Conservation (phyloP, 1,140 invertebrate genomes). For the Yoshiicerus persimilis region DNA sequence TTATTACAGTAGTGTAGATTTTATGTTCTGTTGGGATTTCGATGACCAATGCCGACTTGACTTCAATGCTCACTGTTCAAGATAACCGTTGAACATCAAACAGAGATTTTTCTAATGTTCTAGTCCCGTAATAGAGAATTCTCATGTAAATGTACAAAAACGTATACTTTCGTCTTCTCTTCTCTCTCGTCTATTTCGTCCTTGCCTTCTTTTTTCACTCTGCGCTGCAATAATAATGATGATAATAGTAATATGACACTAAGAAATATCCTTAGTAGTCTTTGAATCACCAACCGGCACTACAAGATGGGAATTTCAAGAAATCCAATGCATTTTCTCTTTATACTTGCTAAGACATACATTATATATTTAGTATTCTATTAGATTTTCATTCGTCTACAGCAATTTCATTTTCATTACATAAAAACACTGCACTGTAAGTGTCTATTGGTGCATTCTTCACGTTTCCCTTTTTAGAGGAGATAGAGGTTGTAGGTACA, state of each 20-base stretch:
- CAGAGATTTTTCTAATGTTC: not conserved
- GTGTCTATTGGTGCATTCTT: not conserved
- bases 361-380: not conserved
- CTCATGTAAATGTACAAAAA: not conserved
- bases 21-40: not conserved
- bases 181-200: not conserved
- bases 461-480: no score
- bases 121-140: not conserved
- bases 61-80: not conserved
- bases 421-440: not conserved
- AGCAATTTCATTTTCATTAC: not conserved
- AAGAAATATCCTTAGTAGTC: not conserved
- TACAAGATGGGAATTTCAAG: not conserved
- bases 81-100: not conserved
- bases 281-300: not conserved
- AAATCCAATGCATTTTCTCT: not conserved
- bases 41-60: not conserved
- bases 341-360: not conserved
- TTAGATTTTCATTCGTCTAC: not conserved
- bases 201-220: not conserved
- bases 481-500: no score
- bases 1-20: not conserved
- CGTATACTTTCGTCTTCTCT: not conserved
- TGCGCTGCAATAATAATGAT: slow-evolving; percentile 12
- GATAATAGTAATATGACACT: slow-evolving; percentile 6